Base-by-base conservation (phyloP, 1,140 invertebrate genomes). In the Trachymyrmex septentrionalis region DNA sequence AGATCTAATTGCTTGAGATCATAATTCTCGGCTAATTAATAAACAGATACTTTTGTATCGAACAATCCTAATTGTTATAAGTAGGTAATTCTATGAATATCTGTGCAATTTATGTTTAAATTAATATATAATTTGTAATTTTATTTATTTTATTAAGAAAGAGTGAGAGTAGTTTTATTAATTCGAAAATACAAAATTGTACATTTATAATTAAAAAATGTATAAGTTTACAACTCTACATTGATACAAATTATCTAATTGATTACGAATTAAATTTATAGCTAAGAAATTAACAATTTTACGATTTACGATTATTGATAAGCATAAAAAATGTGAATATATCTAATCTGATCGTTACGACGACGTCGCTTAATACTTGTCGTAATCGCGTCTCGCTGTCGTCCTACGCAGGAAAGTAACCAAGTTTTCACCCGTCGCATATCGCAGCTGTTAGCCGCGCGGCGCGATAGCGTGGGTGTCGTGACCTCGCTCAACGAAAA, bases 321-420 rank as follows among this genome's bases (percentile, higher is more conserved):
- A n/a, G 21, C 2, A 6, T 48, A 67, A 67, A n/a, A 50, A 72
- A 73, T 76, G 30, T 77, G 34, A 14, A 12, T 24, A 30, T 53
- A 59, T 21, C 14, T 38, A 19, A 64, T 75, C 27, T 19, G 73
- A 76, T 85, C 50, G 16, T 59, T 57, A 57, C 38, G 61, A 61
- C 30, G 10, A 57, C 61, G 59, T 44, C 73, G 72, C 63, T 55
- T 84, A 44, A 63, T 85, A 63, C 63, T 67, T 80, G 78, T 55
- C 38, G 50, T 90, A 90, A 90, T 61, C 89, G 24, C 10, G 86
- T 44, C 67, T 63, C 53, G 19, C 59, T 73, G 80, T 90, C 90
- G 66, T 81, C 90, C 90, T 91, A 91, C 90, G 85, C 90, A 73
- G 44, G 85, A 91, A 91, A 88, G 87, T 82, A 86, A 86, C 78